Conservation (phyloP, 2,888 invertebrate genomes). For the Sisyra nigra region DNA sequence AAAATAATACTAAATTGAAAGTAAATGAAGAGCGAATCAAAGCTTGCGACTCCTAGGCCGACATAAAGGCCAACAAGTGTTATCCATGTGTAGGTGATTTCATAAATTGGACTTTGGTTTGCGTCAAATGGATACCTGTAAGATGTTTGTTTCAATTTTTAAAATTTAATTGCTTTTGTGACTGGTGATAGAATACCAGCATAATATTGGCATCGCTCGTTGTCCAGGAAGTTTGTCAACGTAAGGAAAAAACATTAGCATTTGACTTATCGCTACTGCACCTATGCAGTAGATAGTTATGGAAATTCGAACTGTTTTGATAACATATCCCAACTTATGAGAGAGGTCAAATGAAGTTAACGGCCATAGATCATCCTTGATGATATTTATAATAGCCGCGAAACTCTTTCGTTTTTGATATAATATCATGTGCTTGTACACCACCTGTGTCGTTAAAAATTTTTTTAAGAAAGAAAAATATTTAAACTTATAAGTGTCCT, state of each 20-base stretch:
- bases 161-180: no score
- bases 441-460: background rate
- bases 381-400: background rate
- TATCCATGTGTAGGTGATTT: conserved; percentile 1
- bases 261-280: conserved; percentile 1
- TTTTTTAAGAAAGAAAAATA: no score
- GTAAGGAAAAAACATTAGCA: conserved; percentile 6
- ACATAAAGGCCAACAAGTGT: background rate
- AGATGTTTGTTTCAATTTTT: background rate
- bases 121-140: conserved; percentile 3
- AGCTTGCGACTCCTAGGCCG: background rate
- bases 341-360: conserved; percentile 3
- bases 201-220: background rate
- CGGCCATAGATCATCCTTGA: background rate
- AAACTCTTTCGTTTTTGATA: background rate
- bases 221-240: background rate
- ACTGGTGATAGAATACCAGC: no score
- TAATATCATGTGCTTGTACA: background rate
- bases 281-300: conserved; percentile 4
- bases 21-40: background rate
- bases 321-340: no score
- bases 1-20: background rate
- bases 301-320: background rate
- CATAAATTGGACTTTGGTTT: conserved; percentile 1
- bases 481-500: no score